phyloP scores from a whole-genome alignment of 2,888 invertebrate genomes.

The Folsomia candida region DNA sequence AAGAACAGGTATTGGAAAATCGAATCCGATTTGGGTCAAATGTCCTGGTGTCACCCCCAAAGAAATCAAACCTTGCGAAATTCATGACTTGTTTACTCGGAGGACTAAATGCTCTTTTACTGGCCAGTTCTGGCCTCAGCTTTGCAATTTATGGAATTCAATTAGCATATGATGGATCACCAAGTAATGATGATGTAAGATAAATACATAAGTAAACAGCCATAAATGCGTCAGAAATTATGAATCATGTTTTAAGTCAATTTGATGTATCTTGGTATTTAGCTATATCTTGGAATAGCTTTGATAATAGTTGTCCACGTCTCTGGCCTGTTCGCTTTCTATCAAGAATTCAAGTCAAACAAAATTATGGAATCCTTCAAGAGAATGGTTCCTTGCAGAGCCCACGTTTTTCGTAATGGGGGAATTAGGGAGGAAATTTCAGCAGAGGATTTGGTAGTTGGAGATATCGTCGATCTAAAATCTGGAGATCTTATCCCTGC shows the following conservation, averaged over 20 bases:
- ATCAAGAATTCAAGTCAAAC: conserved; percentile 68
- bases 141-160: conserved; percentile 57
- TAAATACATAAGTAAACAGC: no score
- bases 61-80: conserved; percentile 59
- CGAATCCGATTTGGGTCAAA: conserved; percentile 55
- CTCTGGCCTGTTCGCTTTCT: conserved; percentile 72
- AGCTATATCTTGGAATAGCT: conserved; percentile 44
- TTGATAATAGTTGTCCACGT: conserved; percentile 67
- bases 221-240: neutral
- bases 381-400: conserved; percentile 61
- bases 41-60: conserved; percentile 56
- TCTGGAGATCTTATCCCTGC: conserved; percentile 95
- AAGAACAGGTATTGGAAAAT: conserved; percentile 54
- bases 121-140: conserved; percentile 57
- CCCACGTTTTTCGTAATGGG: conserved; percentile 54
- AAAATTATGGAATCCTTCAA: conserved; percentile 61
- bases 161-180: conserved; percentile 54
- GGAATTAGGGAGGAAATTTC: conserved; percentile 53
- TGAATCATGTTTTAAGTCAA: neutral
- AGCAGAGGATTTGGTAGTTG: conserved; percentile 58
- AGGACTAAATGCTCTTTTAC: conserved; percentile 57
- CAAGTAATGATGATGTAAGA: conserved; percentile 57
- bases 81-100: conserved; percentile 59
- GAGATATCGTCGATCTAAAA: conserved; percentile 66
- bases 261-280: conserved; percentile 11